Evolutionary conservation across 2,797 vertebrate genomes (phyloP), one percentile per base, ranked within the genome.

Genomic region (Oceanodroma leucorhoa): DNA sequence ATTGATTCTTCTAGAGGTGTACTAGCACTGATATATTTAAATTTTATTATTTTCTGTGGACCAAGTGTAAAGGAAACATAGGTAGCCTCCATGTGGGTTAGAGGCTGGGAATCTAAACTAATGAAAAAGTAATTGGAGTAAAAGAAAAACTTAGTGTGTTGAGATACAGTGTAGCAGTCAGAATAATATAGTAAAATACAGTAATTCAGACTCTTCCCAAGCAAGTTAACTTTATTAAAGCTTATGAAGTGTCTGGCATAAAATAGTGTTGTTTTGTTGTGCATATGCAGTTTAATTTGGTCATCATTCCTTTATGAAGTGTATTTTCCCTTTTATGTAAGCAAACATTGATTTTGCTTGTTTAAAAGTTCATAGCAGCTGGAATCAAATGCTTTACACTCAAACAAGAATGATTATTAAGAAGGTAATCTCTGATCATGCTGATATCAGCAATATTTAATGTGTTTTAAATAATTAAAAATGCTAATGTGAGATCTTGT

Each of bases 401-500:
- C 54, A 40, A 51, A 61, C 29, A 57, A 60, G 54, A 72, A 30
- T 62, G 24, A 69, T 84, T 54, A 75, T 81, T 87, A 69, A 84
- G 66, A 93, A 78, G 32, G 26, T 89, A 83, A 41, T 79, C 66
- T 65, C 46, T 70, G 78, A 62, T 93, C 89, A 48, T 72, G 84
- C 81, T 94, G 87, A 41, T 79, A 72, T 10, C 34, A 92, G 77
- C 27, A 92, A 89, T 93, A 89, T 89, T 89, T 94, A 62, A 89
- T 84, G 70, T 62, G 38, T 62, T 83, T 69, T 93, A 91, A 95
- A 91, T 95, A 87, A 93, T 94, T 87, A 51, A 91, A 94, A 89
- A 76, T 73, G n/a, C 22, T 83, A 45, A 62, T 69, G 6, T 62
- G 41, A 70, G 30, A 23, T 66, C 71, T 69, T 85, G 46, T 78